Evolutionary conservation across 2,888 invertebrate species (phyloP).

Genomic region (Silvanus unidentatus): DNA sequence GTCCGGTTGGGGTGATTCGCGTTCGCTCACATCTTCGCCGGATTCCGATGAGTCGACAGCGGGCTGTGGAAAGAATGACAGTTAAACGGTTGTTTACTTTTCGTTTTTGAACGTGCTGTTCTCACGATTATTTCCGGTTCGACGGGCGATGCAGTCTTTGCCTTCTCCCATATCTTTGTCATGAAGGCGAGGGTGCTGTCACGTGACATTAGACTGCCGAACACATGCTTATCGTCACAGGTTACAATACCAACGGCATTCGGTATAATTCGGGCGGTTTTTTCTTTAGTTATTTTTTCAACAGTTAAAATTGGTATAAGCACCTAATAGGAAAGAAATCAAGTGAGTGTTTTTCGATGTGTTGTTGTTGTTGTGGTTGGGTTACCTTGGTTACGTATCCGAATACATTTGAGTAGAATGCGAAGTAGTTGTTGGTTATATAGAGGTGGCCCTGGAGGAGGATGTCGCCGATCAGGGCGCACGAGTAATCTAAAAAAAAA

Average conservation of each 20-base stretch:
- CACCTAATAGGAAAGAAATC: slow-evolving; percentile 53
- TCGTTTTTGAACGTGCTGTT: too few species aligned
- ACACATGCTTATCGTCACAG: slow-evolving; percentile 79
- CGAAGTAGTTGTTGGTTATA: slow-evolving; percentile 91
- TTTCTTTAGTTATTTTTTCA: slow-evolving; percentile 83
- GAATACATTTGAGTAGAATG: slow-evolving; percentile 93
- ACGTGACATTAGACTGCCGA: slow-evolving; percentile 83
- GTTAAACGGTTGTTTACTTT: not conserved
- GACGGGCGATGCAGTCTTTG: slow-evolving; percentile 43
- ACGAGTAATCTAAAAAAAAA: slow-evolving; percentile 72
- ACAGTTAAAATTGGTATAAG: slow-evolving; percentile 84
- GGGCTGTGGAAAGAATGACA: slow-evolving; percentile 27
- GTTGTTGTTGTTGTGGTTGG: slow-evolving; percentile 4
- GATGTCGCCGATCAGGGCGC: slow-evolving; percentile 87
- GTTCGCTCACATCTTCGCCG: slow-evolving; percentile 36
- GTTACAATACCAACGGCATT: slow-evolving; percentile 88
- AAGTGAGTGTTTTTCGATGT: not conserved
- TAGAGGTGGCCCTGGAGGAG: slow-evolving; percentile 89
- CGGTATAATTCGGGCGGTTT: slow-evolving; percentile 89
- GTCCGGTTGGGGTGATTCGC: slow-evolving; percentile 31
- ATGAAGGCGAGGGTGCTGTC: slow-evolving; percentile 84
- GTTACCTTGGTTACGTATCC: slow-evolving; percentile 88
- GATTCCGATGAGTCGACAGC: slow-evolving; percentile 35
- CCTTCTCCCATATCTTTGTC: slow-evolving; percentile 76
- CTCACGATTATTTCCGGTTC: slow-evolving; percentile 36